Evolutionary conservation across 1,140 invertebrate species (phyloP), one percentile per base, ranked within the genome.

Genomic region (Drosophila malerkotliana): DNA sequence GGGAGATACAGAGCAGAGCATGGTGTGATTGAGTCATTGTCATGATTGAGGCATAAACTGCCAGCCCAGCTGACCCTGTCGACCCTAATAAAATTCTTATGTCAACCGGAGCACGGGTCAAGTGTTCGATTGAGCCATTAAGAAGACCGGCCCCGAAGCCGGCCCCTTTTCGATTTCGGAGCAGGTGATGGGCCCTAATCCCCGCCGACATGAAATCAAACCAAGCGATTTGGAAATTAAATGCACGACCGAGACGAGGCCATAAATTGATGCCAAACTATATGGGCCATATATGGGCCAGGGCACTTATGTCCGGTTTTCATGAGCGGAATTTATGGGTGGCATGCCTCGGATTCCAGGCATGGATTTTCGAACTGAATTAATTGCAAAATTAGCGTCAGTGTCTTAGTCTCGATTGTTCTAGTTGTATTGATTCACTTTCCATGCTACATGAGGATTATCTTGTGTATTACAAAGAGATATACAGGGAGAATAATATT

Each of bases 241-340:
- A 64, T 47, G 67, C 30, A 45, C 57, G 68, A 57, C 55, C 62
- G 44, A 57, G 47, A 60, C 30, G 34, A 12, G 68, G 30, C 57
- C 66, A 79, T 79, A 76, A 84, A 83, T 83, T 24, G 80, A 72
- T 52, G 61, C 45, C 32, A 78, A 78, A 58, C 39, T 34, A 71
- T 78, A 53, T 73, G 59, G 15, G 15, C 39, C 45, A 39, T 52
- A 55, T 24, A 41, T 8, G 15, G 21, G 34, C 9, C 34, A 12
- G 21, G 34, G 34, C 34, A 12, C 10, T 54, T 54, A 55, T 64
- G 41, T 62, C 39, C 48, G 9, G 37, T 60, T 61, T 37, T 52
- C 55, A 72, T 62, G 57, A 41, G 18, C 26, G 44, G 32, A 69
- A 69, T 69, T 78, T 54, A 82, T 57, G 48, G 55, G 9, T 18